Evolutionary conservation across 2,797 vertebrate genomes (phyloP).

Genomic region (Hemibagrus guttatus): DNA sequence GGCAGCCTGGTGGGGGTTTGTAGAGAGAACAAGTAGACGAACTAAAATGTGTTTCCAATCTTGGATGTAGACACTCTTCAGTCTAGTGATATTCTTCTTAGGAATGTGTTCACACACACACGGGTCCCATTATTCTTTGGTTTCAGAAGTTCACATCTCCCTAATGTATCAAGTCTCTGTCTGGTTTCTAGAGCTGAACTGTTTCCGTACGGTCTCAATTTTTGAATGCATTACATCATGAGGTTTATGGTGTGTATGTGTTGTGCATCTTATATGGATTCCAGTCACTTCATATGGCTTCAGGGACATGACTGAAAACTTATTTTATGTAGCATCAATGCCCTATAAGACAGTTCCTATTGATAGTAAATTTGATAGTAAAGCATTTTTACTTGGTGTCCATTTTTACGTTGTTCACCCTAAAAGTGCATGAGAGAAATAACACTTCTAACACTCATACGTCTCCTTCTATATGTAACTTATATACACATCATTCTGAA

Average conservation of each 20-base stretch:
- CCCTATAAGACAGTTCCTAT: neutral
- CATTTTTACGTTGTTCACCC: neutral
- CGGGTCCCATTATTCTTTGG: conserved; percentile 71
- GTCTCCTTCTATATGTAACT: neutral
- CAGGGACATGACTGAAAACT: neutral
- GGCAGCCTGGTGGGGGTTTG: conserved; percentile 12
- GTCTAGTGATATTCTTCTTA: conserved; percentile 63
- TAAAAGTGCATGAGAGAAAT: neutral
- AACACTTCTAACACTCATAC: neutral
- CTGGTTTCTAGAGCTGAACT: conserved; percentile 25
- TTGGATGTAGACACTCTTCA: conserved; percentile 59
- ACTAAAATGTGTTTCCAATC: conserved; percentile 72
- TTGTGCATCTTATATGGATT: neutral
- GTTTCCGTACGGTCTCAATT: conserved; percentile 28
- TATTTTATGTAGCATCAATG: neutral
- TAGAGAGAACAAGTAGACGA: conserved; percentile 38
- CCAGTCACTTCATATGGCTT: neutral
- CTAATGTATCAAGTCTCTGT: conserved; percentile 27
- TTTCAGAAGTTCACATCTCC: conserved; percentile 64
- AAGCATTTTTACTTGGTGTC: neutral
- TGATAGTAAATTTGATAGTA: neutral
- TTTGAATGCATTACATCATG: conserved; percentile 22
- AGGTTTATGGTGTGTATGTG: conserved; percentile 24
- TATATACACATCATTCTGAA: neutral
- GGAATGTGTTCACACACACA: conserved; percentile 71